Evolutionary conservation across 2,113 vertebrate genomes (phyloP), one percentile per base, ranked within the genome.

Genomic region (Saccopteryx bilineata): DNA sequence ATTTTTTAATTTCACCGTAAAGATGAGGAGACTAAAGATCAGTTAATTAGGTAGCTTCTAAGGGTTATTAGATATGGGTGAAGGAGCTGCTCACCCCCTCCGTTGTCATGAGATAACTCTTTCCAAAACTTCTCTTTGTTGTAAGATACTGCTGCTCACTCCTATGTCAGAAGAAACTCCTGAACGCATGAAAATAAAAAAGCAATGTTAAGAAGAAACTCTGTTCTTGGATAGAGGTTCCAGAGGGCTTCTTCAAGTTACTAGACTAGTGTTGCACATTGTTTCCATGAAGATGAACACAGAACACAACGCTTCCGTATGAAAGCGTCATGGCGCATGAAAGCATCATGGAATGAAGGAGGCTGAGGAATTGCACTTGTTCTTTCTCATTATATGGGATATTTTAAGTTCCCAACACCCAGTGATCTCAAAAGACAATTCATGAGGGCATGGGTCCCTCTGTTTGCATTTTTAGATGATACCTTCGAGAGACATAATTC

Each of bases 401-500:
- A 28, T 68, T 63, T 50, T 84, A 71, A 88, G 68, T 66, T 19
- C 5, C n/a, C 15, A 63, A 65, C 39, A 88, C 33, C 58, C 26
- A 23, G 2, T 39, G 39, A 69, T 69, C 68, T 79, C n/a, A 39
- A 52, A 81, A 19, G 48, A 12, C 48, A 23, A 15, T 85, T 54
- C 83, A 28, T 60, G 78, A 72, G 24, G 33, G n/a, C 26, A 17
- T n/a, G 12, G 4, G 5, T 58, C 11, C 54, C 50, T 71, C 54
- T 24, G 14, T 87, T 82, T 94, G 14, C 4, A 48, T 87, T 90
- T 78, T 88, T 61, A 65, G 72, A 87, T 82, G 50, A 63, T 63
- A 58, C 11, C 23, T 54, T 61, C 85, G 81, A 61, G 76, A 95
- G 84, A 31, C 12, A 68, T 54, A 92, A 84, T 81, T 84, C 17